phyloP scores from a whole-genome alignment of 1,140 invertebrate genomes.

The Galendromus occidentalis region DNA sequence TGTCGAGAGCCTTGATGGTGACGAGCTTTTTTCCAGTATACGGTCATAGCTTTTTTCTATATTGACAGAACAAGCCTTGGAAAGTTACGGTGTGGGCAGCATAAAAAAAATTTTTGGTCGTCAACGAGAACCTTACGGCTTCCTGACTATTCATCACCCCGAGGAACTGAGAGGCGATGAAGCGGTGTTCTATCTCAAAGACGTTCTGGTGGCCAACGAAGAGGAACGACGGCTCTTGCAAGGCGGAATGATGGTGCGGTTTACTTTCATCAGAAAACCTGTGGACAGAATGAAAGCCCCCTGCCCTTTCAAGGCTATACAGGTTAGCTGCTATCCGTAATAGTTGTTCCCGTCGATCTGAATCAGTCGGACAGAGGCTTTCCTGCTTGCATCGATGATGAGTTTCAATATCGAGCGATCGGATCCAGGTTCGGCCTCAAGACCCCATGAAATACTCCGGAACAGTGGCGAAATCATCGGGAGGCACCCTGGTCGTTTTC shows the following conservation, averaged over 20 bases:
- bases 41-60: too few species aligned
- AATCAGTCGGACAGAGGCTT: too few species aligned
- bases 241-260: neutral
- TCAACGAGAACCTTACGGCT: conserved; percentile 2
- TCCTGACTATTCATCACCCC: neutral
- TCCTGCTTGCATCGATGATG: too few species aligned
- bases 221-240: neutral
- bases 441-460: neutral
- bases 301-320: neutral
- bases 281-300: conserved; percentile 1
- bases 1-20: too few species aligned
- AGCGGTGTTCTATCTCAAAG: conserved; percentile 8
- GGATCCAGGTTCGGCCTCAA: neutral
- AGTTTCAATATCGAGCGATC: too few species aligned
- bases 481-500: neutral
- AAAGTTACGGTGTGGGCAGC: neutral
- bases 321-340: neutral
- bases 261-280: neutral
- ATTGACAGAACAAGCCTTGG: too few species aligned
- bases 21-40: too few species aligned
- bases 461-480: neutral
- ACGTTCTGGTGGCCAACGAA: neutral
- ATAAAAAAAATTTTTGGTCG: conserved; percentile 1
- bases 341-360: too few species aligned
- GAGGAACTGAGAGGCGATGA: neutral